Percentiles rank a stretch among this genome's conserved stretches.
phyloP scores from a whole-genome alignment of 2,113 vertebrate genomes.

The Alethe diademata region DNA sequence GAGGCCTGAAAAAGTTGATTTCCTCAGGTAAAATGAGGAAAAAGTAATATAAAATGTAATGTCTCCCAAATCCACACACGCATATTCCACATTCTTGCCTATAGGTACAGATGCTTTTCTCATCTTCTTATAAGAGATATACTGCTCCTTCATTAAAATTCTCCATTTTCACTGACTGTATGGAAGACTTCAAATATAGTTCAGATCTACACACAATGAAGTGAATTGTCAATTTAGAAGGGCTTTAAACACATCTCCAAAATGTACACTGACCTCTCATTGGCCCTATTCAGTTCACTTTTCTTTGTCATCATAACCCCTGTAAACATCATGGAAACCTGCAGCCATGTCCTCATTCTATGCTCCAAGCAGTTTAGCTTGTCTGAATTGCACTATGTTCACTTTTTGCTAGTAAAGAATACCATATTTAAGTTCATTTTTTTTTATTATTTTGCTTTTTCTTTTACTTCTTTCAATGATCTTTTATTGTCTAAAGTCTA shows the following conservation, averaged over 20 bases:
- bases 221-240: not conserved
- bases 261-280: not conserved
- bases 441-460: conserved; percentile 73
- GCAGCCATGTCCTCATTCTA: not conserved
- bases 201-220: not conserved
- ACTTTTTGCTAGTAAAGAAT: conserved; percentile 76
- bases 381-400: conserved; percentile 66
- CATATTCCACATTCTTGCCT: not conserved
- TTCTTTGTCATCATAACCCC: conserved; percentile 10
- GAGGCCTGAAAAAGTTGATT: not conserved
- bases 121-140: not conserved
- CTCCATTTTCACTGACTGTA: not conserved
- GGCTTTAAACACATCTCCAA: not conserved
- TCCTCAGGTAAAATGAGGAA: not conserved
- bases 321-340: not conserved
- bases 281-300: conserved; percentile 1
- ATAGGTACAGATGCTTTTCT: not conserved
- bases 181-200: not conserved
- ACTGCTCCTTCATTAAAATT: not conserved
- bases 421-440: conserved; percentile 75
- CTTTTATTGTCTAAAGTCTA: conserved; percentile 78
- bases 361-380: not conserved
- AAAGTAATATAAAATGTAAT: not conserved
- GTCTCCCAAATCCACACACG: not conserved
- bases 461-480: conserved; percentile 73